Conservation (phyloP, 1,140 invertebrate genomes). For the Anastrepha obliqua region DNA sequence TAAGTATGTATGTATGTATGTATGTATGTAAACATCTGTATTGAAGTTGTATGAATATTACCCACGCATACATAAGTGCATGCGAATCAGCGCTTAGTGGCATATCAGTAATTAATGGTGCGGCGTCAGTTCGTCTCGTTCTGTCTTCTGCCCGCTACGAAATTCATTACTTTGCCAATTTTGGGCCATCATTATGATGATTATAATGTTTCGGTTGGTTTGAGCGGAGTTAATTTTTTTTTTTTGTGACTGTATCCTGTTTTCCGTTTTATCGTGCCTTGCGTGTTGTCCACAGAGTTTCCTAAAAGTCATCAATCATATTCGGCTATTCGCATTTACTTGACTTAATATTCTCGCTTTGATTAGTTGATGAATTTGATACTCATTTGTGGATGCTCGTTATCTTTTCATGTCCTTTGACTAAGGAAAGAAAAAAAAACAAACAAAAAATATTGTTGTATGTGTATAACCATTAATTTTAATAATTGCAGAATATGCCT, state of each 20-base stretch:
- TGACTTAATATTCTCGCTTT: too few species aligned
- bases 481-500: background rate
- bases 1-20: too few species aligned
- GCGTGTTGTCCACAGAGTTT: background rate
- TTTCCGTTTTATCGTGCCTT: background rate
- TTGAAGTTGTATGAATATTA: background rate
- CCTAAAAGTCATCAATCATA: constrained; percentile 2
- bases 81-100: constrained; percentile 11
- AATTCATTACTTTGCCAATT: too few species aligned
- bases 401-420: background rate
- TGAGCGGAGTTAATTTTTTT: too few species aligned
- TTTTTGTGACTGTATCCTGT: background rate
- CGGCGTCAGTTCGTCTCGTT: too few species aligned
- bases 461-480: constrained; percentile 14
- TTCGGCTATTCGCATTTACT: too few species aligned
- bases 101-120: constrained; percentile 20
- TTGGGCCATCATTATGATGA: too few species aligned
- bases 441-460: background rate
- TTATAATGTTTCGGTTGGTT: too few species aligned
- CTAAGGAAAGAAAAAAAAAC: background rate
- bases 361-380: too few species aligned
- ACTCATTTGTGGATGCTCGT: background rate
- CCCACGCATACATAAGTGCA: background rate
- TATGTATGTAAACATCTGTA: too few species aligned
- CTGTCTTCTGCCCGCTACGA: too few species aligned